Evolutionary conservation across 35 echinoderm and acorn worm genomes (phyloP), one percentile per base, ranked within the genome.

Genomic region (Chiridota heheva): DNA sequence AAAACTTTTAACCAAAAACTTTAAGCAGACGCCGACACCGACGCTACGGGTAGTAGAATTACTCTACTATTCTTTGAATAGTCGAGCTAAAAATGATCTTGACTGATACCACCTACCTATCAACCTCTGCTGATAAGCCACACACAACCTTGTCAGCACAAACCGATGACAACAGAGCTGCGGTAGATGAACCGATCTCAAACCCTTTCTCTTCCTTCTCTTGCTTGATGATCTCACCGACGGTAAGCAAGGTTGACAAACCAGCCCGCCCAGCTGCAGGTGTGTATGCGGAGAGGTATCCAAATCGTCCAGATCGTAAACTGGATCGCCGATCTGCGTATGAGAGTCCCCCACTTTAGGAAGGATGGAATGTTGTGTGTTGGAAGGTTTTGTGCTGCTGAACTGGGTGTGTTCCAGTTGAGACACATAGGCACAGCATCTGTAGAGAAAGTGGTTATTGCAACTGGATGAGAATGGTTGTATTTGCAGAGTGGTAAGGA

Each of bases 391-490:
- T 18, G 59, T 81, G 70, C 80, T 91, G 81, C 89, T 98, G 87
- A 98, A 98, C 39, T 98, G 95, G 18, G 87, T 84, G 80, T 98
- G 95, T 17, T 98, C 95, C 20, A 98, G 69, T 55, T 98, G 95
- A 18, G 95, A 91, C 18, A 98, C 95, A 55, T 92, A 98, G 22
- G 95, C 95, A 88, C 95, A 98, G 58, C 95, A 98, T 60, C 95
- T 98, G 88, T 20, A 42, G 30, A 45, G 5, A 31, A 60, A 76
- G 30, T 72, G n/a, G n/a, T n/a, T n/a, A n/a, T n/a, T n/a, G n/a
- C n/a, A n/a, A n/a, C n/a, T n/a, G n/a, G n/a, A n/a, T n/a, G n/a
- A n/a, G n/a, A n/a, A n/a, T n/a, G n/a, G n/a, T n/a, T n/a, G n/a
- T n/a, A n/a, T n/a, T n/a, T n/a, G n/a, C n/a, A n/a, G n/a, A n/a